A percentile compares a stretch with the other conserved stretches of the same genome.
Evolutionary conservation across 2,113 vertebrate genomes (phyloP).

Genomic region (Chionodraco myersi): DNA sequence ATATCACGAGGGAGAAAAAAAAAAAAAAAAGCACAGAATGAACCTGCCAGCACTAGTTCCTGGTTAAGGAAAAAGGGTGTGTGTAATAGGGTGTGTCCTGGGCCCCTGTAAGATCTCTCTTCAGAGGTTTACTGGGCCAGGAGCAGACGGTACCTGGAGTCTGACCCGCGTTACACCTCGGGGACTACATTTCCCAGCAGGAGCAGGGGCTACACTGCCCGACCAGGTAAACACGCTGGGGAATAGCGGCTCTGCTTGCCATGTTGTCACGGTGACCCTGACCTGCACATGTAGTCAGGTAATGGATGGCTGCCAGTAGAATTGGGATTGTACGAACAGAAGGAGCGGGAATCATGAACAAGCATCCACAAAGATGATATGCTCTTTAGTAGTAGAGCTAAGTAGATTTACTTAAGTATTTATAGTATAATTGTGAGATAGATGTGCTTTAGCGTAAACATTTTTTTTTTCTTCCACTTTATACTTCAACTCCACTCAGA

Average conservation of each 20-base stretch:
- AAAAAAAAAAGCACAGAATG: slow-evolving; percentile 4
- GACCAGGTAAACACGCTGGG: not conserved
- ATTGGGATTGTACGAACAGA: not conserved
- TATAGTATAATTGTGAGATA: too few species aligned
- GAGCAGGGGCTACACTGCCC: slow-evolving; percentile 10
- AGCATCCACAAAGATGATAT: slow-evolving; percentile 3
- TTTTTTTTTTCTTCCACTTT: too few species aligned
- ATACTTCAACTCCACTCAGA: too few species aligned
- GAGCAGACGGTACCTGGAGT: not conserved
- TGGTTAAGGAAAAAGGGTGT: slow-evolving; percentile 11
- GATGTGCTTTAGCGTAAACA: too few species aligned
- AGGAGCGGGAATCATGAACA: not conserved
- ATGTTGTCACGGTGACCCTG: slow-evolving; percentile 52
- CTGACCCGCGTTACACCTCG: slow-evolving; percentile 23
- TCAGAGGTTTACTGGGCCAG: slow-evolving; percentile 22
- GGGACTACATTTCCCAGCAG: slow-evolving; percentile 45
- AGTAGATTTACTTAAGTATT: too few species aligned
- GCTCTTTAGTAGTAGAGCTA: not conserved
- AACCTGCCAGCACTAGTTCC: slow-evolving; percentile 16
- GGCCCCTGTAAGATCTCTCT: slow-evolving; percentile 5
- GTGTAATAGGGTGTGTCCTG: not conserved
- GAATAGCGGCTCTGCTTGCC: slow-evolving; percentile 25
- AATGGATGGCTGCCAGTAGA: slow-evolving; percentile 32
- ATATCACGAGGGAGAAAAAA: not conserved
- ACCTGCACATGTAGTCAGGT: slow-evolving; percentile 25